These are phyloP conservation scores for Orthonevra nobilis DNA, from an alignment of 2,888 invertebrate genomes.

Conservation along the genomic window DNA sequence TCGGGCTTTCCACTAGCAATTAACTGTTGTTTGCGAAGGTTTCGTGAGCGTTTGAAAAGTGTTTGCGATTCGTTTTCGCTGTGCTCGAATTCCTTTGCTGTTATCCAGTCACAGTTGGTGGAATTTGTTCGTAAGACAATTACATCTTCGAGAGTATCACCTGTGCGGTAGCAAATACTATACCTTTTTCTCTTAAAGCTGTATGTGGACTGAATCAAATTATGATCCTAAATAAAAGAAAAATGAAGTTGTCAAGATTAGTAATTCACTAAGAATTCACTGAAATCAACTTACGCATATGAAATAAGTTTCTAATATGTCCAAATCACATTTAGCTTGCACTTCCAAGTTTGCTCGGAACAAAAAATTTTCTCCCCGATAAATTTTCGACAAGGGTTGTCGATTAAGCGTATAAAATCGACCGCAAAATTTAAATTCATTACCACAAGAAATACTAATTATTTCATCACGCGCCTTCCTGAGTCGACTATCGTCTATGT, in stretches of 20 bases:
- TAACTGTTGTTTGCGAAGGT: constrained; percentile 67
- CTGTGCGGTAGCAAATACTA: constrained; percentile 75
- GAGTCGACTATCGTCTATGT: constrained; percentile 76
- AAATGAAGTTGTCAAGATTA: neutral
- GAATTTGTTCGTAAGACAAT: constrained; percentile 78
- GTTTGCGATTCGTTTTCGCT: constrained; percentile 71
- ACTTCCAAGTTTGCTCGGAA: constrained; percentile 78
- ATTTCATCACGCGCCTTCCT: constrained; percentile 78
- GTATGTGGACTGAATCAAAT: constrained; percentile 79
- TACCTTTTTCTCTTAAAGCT: constrained; percentile 78
- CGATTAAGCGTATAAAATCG: constrained; percentile 79
- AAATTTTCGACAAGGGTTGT: constrained; percentile 76
- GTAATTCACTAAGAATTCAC: neutral
- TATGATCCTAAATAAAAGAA: constrained; percentile 77
- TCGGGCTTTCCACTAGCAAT: constrained; percentile 50
- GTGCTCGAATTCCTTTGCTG: constrained; percentile 75
- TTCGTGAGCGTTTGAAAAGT: constrained; percentile 70
- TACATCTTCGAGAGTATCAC: constrained; percentile 78
- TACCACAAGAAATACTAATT: constrained; percentile 75
- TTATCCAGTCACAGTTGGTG: constrained; percentile 76
- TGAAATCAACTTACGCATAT: constrained; percentile 77
- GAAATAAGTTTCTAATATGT: constrained; percentile 79
- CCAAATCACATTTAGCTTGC: constrained; percentile 76
- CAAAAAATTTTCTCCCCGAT: constrained; percentile 79
- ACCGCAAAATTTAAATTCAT: constrained; percentile 78